Evolutionary conservation across 37 sponge, comb jelly and placozoan species (phyloP).

Genomic region (Haliclona indistincta): DNA sequence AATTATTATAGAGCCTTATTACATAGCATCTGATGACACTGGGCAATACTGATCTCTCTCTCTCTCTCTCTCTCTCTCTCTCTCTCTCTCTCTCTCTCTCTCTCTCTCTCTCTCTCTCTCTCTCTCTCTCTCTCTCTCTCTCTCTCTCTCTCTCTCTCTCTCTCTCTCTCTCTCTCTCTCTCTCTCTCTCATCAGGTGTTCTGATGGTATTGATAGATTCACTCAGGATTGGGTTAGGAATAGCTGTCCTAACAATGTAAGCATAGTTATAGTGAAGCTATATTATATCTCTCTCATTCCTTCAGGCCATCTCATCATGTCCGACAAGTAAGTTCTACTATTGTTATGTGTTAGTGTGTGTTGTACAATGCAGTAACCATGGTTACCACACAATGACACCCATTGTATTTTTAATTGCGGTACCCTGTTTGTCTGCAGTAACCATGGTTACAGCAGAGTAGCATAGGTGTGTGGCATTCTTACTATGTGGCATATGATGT

Average conservation of each 20-base stretch:
- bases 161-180: neutral
- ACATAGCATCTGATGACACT: no score
- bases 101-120: slow-evolving; percentile 1
- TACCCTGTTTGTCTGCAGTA: neutral
- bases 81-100: slow-evolving; percentile 24
- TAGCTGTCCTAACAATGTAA: slow-evolving; percentile 46
- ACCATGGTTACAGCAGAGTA: neutral
- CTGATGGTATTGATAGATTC: slow-evolving; percentile 80
- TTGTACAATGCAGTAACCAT: neutral
- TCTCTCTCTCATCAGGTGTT: slow-evolving; percentile 47
- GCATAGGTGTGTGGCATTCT: neutral
- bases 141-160: neutral
- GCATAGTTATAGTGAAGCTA: neutral
- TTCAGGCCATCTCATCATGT: neutral
- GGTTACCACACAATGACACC: neutral
- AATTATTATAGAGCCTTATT: no score
- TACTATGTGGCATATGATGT: neutral
- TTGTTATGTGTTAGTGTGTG: neutral
- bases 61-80: slow-evolving; percentile 24
- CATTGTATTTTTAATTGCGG: neutral
- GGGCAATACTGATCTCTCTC: slow-evolving; percentile 2
- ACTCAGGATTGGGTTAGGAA: slow-evolving; percentile 65
- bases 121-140: neutral
- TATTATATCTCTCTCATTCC: neutral
- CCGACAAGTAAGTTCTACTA: neutral